A percentile compares a stretch with the other conserved stretches of the same genome.
phyloP scores from a whole-genome alignment of 2,113 vertebrate species.

The Anhinga rufa region DNA sequence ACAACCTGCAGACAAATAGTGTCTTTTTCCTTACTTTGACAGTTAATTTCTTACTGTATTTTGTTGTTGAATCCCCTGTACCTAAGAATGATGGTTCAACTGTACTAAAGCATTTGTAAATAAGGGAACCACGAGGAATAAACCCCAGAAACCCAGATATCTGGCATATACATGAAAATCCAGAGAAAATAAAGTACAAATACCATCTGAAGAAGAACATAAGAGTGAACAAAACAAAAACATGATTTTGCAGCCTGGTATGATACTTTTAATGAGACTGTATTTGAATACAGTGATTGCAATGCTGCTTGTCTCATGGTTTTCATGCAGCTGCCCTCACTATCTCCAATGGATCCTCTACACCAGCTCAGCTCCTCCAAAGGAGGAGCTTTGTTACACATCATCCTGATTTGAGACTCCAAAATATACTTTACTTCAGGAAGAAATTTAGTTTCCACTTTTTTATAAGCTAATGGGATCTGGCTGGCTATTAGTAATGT shows the following conservation, averaged over 20 bases:
- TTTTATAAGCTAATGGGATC: not conserved
- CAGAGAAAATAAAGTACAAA: not conserved
- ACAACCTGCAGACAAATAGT: not conserved
- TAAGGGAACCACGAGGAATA: not conserved
- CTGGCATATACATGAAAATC: not conserved
- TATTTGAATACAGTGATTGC: not conserved
- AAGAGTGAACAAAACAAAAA: not conserved
- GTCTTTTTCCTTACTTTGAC: not conserved
- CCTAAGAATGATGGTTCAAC: not conserved
- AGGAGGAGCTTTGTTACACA: not conserved
- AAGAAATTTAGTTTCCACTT: not conserved
- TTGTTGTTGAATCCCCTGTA: not conserved
- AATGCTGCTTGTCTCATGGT: not conserved
- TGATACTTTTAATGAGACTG: not conserved
- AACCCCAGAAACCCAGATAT: not conserved
- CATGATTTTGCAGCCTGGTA: not conserved
- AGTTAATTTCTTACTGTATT: not conserved
- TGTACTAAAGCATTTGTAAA: not conserved
- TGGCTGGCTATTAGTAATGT: not conserved
- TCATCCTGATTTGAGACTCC: not conserved
- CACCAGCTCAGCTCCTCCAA: not conserved
- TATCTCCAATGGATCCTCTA: not conserved
- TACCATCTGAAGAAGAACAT: not conserved
- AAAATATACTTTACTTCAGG: not conserved
- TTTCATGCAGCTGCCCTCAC: not conserved